These are phyloP conservation scores for Pedionomus torquatus DNA, from an alignment of 2,113 vertebrate species.

Conservation along the genomic window DNA sequence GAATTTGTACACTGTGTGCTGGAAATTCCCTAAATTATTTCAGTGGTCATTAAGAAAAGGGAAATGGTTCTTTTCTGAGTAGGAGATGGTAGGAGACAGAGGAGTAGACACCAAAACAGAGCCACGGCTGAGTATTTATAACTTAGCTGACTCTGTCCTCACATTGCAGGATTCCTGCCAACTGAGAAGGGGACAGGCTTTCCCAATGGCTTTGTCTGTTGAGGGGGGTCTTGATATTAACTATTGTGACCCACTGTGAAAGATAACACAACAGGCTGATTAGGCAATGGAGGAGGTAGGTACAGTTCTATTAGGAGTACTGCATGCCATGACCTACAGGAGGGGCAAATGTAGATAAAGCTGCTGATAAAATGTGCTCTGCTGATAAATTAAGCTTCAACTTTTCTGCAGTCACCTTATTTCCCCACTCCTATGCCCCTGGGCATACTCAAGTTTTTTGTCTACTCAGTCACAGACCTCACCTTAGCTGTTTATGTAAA, in stretches of 20 bases:
- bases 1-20: conserved; percentile 70
- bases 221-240: background rate
- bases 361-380: background rate
- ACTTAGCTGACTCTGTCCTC: conserved; percentile 12
- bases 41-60: conserved; percentile 83
- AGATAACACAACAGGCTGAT: background rate
- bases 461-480: background rate
- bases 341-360: background rate
- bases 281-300: background rate
- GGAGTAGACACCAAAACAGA: conserved; percentile 68
- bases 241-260: background rate
- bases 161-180: conserved; percentile 18
- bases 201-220: background rate
- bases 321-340: background rate
- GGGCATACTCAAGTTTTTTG: background rate
- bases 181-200: background rate
- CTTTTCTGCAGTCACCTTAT: background rate
- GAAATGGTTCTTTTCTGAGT: conserved; percentile 80
- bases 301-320: background rate
- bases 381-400: background rate
- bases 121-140: conserved; percentile 62
- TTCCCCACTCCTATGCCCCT: background rate
- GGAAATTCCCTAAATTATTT: conserved; percentile 82
- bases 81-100: conserved; percentile 70
- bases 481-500: background rate